Evolutionary conservation across 2,888 invertebrate genomes (phyloP).

Genomic region (Athalia circularis): DNA sequence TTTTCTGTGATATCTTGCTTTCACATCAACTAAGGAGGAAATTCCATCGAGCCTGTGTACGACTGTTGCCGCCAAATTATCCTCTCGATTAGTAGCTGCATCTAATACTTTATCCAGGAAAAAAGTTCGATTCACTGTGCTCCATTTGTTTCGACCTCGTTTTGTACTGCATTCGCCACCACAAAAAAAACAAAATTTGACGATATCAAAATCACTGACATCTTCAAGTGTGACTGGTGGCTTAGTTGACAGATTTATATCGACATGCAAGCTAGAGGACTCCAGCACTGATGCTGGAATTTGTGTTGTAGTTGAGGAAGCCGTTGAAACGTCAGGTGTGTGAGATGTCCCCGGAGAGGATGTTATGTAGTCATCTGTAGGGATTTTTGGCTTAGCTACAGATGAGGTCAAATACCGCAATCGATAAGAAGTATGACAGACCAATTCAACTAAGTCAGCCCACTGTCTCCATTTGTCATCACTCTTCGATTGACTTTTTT

Average conservation of each 20-base stretch:
- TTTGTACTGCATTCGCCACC: slow-evolving; percentile 2
- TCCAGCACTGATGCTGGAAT: neutral
- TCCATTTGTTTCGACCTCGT: neutral
- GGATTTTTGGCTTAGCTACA: neutral
- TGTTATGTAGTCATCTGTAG: slow-evolving; percentile 1
- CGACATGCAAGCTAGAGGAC: neutral
- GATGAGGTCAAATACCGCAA: slow-evolving; percentile 19
- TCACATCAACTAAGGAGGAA: slow-evolving; percentile 18
- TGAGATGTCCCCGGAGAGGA: slow-evolving; percentile 18
- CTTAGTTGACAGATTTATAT: neutral
- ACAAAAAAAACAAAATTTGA: slow-evolving; percentile 15
- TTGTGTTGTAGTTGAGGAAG: slow-evolving; percentile 9
- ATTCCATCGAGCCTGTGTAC: slow-evolving; percentile 25
- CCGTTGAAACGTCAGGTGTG: slow-evolving; percentile 12
- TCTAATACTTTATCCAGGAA: slow-evolving; percentile 16
- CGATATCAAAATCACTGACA: slow-evolving; percentile 10
- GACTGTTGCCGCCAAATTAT: slow-evolving; percentile 9
- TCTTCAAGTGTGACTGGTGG: neutral
- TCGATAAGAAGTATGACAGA: slow-evolving; percentile 12
- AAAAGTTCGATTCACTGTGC: neutral
- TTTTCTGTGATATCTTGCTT: slow-evolving; percentile 25
- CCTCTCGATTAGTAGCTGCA: slow-evolving; percentile 9
- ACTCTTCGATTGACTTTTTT: neutral
- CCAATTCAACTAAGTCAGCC: neutral
- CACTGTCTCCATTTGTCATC: slow-evolving; percentile 18